Base-by-base conservation (phyloP, 2,888 invertebrate genomes). In the Sminthurinus aureus region DNA sequence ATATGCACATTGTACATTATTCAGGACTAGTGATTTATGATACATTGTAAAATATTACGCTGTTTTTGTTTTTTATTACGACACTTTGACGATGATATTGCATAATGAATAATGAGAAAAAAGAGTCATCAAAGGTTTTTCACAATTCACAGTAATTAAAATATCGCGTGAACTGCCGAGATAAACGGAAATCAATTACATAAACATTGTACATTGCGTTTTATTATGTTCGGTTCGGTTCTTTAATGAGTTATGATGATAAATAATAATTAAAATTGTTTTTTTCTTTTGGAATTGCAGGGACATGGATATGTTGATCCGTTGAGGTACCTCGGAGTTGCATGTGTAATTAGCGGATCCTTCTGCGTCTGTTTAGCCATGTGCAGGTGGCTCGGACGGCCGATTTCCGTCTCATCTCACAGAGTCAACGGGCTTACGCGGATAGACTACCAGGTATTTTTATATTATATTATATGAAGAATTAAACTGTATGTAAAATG, bases 301-400 rank as follows among this genome's bases (percentile, higher is more conserved):
- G 87, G 88, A 38, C 85, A 86, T 12, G 85, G 93, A 90, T 94
- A 94, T 90, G 93, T 94, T 82, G 94, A 94, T 90, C 94, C 94
- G 9, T 84, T 89, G 76, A 92, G 94, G 89, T 94, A 94, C 90
- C 93, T 94, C 87, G 94, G 94, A 86, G 94, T 94, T 84, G 94
- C 94, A 38, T 94, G 94, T 90, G 94, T 94, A 88, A 93, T 94
- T n/a, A 94, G 93, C 22, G 94, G 94, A 58, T 94, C 94, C 0
- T 91, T 94, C 87, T 93, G 94, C 89, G 94, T 94, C 89, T 94
- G 94, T 89, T 93, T 93, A 38, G 94, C 50, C 24, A 94, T 94
- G 93, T 94, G 94, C 90, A 94, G 94, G 90, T 94, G 94, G 94
- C 91, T 94, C 88, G 93, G 86, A 89, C 89, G 88, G 58, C 89